Evolutionary conservation across 2,113 vertebrate species (phyloP), one percentile per base, ranked within the genome.

Genomic region (Alethe castanea): DNA sequence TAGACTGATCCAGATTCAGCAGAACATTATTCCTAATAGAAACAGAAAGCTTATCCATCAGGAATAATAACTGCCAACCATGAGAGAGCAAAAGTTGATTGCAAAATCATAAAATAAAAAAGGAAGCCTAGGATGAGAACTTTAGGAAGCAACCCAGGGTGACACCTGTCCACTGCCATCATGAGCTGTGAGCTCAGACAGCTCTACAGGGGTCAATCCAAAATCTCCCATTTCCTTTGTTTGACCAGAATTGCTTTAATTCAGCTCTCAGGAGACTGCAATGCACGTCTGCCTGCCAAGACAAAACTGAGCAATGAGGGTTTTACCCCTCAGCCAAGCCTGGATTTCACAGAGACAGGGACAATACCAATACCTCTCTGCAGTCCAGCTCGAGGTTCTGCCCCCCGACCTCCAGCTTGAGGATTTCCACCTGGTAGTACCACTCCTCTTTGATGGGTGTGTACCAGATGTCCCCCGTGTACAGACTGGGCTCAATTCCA

Each of bases 351-450:
- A 47, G 6, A 52, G 36, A 29, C 23, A 45, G 45, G 54, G 69
- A 86, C 14, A 40, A 11, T 12, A 15, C 9, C 81, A 71, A 14
- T 98, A 99, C 99, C 99, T 99, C 99, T 97, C 95, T 99, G 96
- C 99, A 99, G 96, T 99, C 99, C 98, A 99, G 86, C 28, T 99
- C 98, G 1, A 99, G 97, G 86, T 98, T 99, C 86, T 98, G 98
- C 48, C 98, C 98, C 48, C 98, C 99, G 0, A 99, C 98, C 92
- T 99, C 99, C 96, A 99, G 94, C 56, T 99, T 99, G 88, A 99
- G 97, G 76, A 99, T 98, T 96, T 99, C 99, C 65, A 99, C 98
- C 89, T 99, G 99, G 91, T 99, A 99, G 93, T 99, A 99, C 99
- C 99, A 99, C 91, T 99, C 99, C 92, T 99, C 98, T 53, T 98